Base-by-base conservation (phyloP, 1,140 invertebrate genomes). In the Drosophila teissieri region DNA sequence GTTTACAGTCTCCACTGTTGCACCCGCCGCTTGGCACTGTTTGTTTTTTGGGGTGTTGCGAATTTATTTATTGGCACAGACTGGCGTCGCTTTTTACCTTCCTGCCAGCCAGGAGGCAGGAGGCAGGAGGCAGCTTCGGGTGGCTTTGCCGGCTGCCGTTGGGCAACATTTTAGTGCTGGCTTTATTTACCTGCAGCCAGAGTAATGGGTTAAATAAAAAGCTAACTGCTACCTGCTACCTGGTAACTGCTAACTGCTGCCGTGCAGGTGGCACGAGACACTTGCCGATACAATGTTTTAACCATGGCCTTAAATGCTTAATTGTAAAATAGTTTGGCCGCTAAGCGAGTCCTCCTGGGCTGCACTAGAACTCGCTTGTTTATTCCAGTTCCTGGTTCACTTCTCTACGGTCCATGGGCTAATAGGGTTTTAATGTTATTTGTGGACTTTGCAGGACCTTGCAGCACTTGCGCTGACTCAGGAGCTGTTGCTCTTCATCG, bases 201-300 rank as follows among this genome's bases (percentile, higher is more conserved):
- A 76, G 73, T 76, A 76, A 77, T 76, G 74, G 74, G 73, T 76
- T 76, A 77, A 77, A 77, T 76, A 77, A 77, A 77, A 77, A 77
- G 73, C 63, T 58, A 77, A 77, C 73, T 76, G 48, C 48, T 55
- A 51, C 52, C 62, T 51, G 52, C 58, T 73, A 42, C 6, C 27
- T 0, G 7, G 6, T 31, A 31, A 8, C 31, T 10, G 49, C 7
- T 31, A 31, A 31, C 31, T 31, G 49, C 64, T 61, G 55, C 37
- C 51, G 45, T 53, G 46, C 62, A 67, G 53, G 52, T 56, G 45
- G 62, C 51, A 34, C 48, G 27, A 31, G 55, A 40, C 49, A 45
- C 53, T 53, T 42, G 15, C 63, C 62, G 42, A 49, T 44, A 76
- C 73, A 68, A 61, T 76, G 74, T 77, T 77, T 75, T 76, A 78